Evolutionary conservation across 1,140 invertebrate genomes (phyloP).

Genomic region (Aphis gossypii): DNA sequence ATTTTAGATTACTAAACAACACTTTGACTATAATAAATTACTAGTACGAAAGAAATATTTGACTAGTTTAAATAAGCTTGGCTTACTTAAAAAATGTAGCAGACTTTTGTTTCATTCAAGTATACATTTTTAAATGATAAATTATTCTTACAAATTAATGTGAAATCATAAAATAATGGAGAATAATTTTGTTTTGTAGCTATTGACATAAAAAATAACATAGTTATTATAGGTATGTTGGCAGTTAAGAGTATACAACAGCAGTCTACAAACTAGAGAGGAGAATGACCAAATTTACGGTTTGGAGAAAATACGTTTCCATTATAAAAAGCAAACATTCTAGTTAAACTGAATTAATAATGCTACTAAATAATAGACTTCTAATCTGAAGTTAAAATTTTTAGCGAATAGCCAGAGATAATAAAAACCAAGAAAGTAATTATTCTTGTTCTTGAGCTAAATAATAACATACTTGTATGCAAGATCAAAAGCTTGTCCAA

Average conservation of each 20-base stretch:
- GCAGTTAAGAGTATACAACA: background rate
- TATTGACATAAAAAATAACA: background rate
- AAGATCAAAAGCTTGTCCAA: constrained; percentile 96
- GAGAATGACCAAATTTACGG: background rate
- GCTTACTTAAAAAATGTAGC: background rate
- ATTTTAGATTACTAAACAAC: background rate
- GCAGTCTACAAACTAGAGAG: background rate
- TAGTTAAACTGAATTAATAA: background rate
- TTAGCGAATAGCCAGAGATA: constrained; percentile 10
- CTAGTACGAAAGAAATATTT: background rate
- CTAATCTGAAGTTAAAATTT: background rate
- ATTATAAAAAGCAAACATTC: background rate
- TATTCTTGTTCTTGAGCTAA: constrained; percentile 27
- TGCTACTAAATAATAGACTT: background rate
- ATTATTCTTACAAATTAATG: background rate
- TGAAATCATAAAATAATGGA: background rate
- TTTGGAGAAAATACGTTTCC: background rate
- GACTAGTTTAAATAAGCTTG: background rate
- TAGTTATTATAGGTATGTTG: background rate
- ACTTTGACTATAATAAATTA: background rate
- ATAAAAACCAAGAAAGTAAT: constrained; percentile 6
- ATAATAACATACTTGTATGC: constrained; percentile 76
- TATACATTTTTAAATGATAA: background rate
- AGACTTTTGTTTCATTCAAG: background rate
- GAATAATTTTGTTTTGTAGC: background rate